These are phyloP conservation scores for Coranthus polyacanthus DNA, from an alignment of 2,797 vertebrate genomes.

Conservation along the genomic window DNA sequence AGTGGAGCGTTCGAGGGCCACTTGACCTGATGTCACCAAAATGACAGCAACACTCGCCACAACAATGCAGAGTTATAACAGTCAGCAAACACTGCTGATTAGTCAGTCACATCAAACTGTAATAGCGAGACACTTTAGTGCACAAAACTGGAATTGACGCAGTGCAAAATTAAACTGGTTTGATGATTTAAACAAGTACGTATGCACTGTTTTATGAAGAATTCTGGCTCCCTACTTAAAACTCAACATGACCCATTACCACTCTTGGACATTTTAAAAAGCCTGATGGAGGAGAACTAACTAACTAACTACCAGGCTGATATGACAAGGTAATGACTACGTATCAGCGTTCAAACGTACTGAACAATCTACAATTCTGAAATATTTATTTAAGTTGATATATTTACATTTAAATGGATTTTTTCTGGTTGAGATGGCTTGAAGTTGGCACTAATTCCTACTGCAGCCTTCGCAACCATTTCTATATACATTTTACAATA, in stretches of 20 bases:
- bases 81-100: background rate
- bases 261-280: background rate
- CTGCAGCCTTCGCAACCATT: background rate
- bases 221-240: background rate
- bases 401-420: conserved; percentile 1
- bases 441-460: background rate
- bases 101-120: background rate
- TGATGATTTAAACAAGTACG: background rate
- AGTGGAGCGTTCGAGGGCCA: conserved; percentile 54
- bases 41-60: conserved; percentile 36
- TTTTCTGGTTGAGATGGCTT: background rate
- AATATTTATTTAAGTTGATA: too few species aligned
- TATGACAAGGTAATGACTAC: background rate
- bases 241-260: background rate
- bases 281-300: background rate
- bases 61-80: background rate
- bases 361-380: background rate
- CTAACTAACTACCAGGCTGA: background rate
- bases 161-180: background rate
- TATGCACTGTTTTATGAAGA: background rate
- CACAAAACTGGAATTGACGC: background rate
- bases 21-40: conserved; percentile 66
- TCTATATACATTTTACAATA: too few species aligned
- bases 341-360: background rate
- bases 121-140: background rate